Percentiles rank a stretch among this genome's conserved stretches.
Evolutionary conservation across 2,113 vertebrate species (phyloP).

Genomic region (Callorhinus ursinus): DNA sequence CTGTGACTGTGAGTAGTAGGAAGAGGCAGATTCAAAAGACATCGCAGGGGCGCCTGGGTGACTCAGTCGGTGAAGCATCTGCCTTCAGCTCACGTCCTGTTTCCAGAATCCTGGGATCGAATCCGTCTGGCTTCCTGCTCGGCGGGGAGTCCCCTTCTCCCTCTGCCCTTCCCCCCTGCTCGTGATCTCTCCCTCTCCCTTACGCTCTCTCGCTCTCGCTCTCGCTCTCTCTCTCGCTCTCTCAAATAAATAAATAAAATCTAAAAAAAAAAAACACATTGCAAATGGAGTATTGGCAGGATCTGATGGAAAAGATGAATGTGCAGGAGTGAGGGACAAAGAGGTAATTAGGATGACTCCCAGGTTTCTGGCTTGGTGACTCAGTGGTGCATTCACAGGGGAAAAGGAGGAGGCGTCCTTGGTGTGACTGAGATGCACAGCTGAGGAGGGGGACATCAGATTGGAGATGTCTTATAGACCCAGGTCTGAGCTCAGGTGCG

Average conservation of each 20-base stretch:
- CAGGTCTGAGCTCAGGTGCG: neutral
- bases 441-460: neutral
- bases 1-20: neutral
- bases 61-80: no score
- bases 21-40: constrained; percentile 2
- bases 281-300: neutral
- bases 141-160: no score
- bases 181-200: no score
- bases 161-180: no score
- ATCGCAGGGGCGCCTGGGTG: neutral
- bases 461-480: neutral
- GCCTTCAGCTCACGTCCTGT: no score
- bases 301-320: constrained; percentile 38
- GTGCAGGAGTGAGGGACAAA: neutral
- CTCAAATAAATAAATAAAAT: no score
- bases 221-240: no score
- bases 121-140: no score
- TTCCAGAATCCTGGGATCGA: no score
- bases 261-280: neutral
- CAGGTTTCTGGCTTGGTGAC: neutral
- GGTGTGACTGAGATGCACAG: neutral
- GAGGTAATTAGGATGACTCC: constrained; percentile 26
- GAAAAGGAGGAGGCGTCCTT: neutral
- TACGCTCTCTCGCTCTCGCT: no score
- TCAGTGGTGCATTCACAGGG: neutral